These are phyloP conservation scores for Ochropleura leucogaster DNA, from an alignment of 2,888 invertebrate genomes.

Conservation along the genomic window DNA sequence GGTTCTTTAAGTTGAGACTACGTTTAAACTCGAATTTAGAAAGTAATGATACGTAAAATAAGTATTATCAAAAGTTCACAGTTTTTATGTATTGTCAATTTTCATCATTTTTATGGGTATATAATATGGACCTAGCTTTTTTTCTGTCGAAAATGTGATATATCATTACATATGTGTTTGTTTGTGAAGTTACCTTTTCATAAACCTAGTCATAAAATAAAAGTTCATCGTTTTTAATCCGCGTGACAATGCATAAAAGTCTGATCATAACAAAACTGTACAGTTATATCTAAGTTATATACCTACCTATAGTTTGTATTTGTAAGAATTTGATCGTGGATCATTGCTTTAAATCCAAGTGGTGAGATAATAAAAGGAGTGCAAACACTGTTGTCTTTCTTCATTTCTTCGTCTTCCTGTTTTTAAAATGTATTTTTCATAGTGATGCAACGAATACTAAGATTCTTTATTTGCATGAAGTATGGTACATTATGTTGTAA, in stretches of 20 bases:
- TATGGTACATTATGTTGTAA: too few species aligned
- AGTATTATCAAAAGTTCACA: background rate
- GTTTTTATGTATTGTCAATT: slow-evolving; percentile 47
- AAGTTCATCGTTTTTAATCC: background rate
- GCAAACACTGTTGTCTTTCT: slow-evolving; percentile 61
- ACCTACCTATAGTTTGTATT: slow-evolving; percentile 68
- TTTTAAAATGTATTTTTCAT: background rate
- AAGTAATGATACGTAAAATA: slow-evolving; percentile 12
- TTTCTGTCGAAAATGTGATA: background rate
- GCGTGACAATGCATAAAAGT: slow-evolving; percentile 44
- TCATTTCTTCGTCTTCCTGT: slow-evolving; percentile 16
- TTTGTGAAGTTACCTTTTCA: background rate
- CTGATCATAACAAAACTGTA: slow-evolving; percentile 51
- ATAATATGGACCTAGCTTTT: background rate
- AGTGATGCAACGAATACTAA: background rate
- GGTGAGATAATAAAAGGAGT: slow-evolving; percentile 78
- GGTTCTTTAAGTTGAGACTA: slow-evolving; percentile 16
- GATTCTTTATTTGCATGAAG: too few species aligned
- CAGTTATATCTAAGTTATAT: slow-evolving; percentile 63
- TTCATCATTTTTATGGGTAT: background rate
- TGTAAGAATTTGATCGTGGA: slow-evolving; percentile 76
- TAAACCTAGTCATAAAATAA: background rate
- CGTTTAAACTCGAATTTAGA: slow-evolving; percentile 18
- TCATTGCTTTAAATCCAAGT: slow-evolving; percentile 76
- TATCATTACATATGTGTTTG: background rate